phyloP scores from a whole-genome alignment of 2,888 invertebrate genomes.

The Zootermopsis nevadensis region DNA sequence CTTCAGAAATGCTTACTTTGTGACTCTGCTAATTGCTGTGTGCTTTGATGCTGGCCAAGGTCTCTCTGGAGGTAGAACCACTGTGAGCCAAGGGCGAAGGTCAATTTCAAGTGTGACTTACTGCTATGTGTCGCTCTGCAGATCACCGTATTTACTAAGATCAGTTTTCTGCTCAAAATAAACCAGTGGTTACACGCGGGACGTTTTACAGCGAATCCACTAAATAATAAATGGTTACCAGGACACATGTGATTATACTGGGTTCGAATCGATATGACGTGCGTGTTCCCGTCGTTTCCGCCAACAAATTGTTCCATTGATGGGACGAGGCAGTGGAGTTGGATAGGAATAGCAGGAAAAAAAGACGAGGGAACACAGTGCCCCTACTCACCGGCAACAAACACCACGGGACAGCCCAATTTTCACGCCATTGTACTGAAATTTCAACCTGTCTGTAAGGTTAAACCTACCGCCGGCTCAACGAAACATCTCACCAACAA shows the following conservation, averaged over 20 bases:
- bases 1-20: too few relatives aligned
- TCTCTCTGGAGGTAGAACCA: too few relatives aligned
- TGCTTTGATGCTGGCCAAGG: too few relatives aligned
- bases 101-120: too few relatives aligned
- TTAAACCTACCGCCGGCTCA: conserved; percentile 21
- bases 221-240: neutral
- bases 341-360: neutral
- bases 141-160: too few relatives aligned
- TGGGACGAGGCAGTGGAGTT: neutral
- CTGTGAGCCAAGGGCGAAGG: too few relatives aligned
- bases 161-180: too few relatives aligned
- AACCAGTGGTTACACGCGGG: too few relatives aligned
- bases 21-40: too few relatives aligned
- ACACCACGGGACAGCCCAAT: conserved; percentile 32
- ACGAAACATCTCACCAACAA: neutral
- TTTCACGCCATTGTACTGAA: conserved; percentile 38
- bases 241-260: too few relatives aligned
- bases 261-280: neutral
- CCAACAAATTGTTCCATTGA: neutral
- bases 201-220: too few relatives aligned
- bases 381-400: conserved; percentile 32
- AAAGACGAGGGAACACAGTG: conserved; percentile 8
- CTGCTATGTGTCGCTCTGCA: too few relatives aligned
- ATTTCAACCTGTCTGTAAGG: conserved; percentile 27
- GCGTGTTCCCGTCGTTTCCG: neutral